Percentiles rank a stretch among this genome's conserved stretches.
These are phyloP conservation scores for Drosophila sturtevanti DNA, from an alignment of 1,140 invertebrate species.

Conservation along the genomic window DNA sequence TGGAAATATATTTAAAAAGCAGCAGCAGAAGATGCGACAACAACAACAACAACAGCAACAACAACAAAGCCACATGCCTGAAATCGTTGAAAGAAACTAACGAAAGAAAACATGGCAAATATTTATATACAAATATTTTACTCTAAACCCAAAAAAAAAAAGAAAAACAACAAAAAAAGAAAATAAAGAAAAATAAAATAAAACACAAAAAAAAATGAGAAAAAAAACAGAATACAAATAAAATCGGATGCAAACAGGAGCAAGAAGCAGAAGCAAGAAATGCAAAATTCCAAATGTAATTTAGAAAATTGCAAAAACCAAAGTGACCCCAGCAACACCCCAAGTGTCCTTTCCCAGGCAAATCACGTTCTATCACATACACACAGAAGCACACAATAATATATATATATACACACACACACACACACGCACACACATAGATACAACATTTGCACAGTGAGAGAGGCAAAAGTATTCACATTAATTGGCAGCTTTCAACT, in stretches of 20 bases:
- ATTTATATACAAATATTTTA: conserved; percentile 67
- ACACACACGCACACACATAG: neutral
- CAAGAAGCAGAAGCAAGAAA: conserved; percentile 33
- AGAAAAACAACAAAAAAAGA: neutral
- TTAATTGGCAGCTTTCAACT: conserved; percentile 59
- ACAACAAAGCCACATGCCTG: conserved; percentile 36
- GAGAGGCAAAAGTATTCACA: conserved; percentile 38
- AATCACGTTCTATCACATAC: conserved; percentile 42
- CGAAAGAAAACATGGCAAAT: conserved; percentile 54
- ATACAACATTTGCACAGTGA: neutral
- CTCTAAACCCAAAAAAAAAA: conserved; percentile 40
- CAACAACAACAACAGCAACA: conserved; percentile 26
- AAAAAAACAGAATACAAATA: neutral
- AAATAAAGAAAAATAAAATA: neutral
- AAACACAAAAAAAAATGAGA: too few species aligned
- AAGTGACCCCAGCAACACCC: conserved; percentile 11
- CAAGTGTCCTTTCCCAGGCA: conserved; percentile 4
- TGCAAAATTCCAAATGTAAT: conserved; percentile 74
- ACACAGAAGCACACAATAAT: too few species aligned
- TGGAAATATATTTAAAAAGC: conserved; percentile 59
- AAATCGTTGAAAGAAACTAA: conserved; percentile 49
- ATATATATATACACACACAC: conserved; percentile 3
- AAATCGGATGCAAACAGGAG: conserved; percentile 16
- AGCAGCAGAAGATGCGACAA: conserved; percentile 29
- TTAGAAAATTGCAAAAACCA: conserved; percentile 65